Percentiles rank a stretch among this genome's conserved stretches.
Evolutionary conservation across 2,888 invertebrate genomes (phyloP).

Genomic region (Cybosia mesomella): DNA sequence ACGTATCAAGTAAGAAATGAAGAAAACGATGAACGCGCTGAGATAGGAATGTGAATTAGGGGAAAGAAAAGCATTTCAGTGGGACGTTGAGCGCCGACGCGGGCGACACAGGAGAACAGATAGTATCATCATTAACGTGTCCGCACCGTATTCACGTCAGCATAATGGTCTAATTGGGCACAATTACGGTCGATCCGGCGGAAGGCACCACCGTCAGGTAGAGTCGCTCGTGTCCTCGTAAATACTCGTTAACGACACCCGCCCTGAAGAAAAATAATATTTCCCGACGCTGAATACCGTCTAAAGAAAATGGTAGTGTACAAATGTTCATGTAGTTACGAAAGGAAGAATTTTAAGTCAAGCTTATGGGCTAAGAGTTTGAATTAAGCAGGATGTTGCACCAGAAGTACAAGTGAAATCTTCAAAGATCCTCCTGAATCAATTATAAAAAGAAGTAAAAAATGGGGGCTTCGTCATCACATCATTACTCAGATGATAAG

Average conservation of each 20-base stretch:
- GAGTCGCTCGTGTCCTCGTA: constrained; percentile 81
- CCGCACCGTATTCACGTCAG: constrained; percentile 85
- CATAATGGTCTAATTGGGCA: constrained; percentile 86
- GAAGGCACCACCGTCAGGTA: constrained; percentile 82
- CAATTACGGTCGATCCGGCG: constrained; percentile 83
- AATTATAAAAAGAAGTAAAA: too few relatives aligned
- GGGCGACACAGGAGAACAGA: constrained; percentile 66
- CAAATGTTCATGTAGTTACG: constrained; percentile 77
- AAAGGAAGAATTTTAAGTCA: constrained; percentile 73
- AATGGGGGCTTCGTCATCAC: too few relatives aligned
- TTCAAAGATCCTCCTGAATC: too few relatives aligned
- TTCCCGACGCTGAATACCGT: constrained; percentile 76
- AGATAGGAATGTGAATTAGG: constrained; percentile 80
- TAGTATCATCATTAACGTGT: constrained; percentile 84
- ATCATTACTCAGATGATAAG: too few relatives aligned
- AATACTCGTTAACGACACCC: constrained; percentile 84
- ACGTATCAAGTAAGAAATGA: constrained; percentile 77
- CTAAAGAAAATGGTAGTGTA: constrained; percentile 72
- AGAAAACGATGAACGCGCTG: constrained; percentile 71
- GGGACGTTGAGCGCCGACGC: constrained; percentile 60
- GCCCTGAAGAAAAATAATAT: constrained; percentile 82
- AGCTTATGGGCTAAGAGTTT: constrained; percentile 73
- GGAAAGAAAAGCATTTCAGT: constrained; percentile 73
- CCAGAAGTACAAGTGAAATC: constrained; percentile 11
- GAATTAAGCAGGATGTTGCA: constrained; percentile 59